Conservation (phyloP, 2,797 vertebrate species). For the Crypturellus tataupa region DNA sequence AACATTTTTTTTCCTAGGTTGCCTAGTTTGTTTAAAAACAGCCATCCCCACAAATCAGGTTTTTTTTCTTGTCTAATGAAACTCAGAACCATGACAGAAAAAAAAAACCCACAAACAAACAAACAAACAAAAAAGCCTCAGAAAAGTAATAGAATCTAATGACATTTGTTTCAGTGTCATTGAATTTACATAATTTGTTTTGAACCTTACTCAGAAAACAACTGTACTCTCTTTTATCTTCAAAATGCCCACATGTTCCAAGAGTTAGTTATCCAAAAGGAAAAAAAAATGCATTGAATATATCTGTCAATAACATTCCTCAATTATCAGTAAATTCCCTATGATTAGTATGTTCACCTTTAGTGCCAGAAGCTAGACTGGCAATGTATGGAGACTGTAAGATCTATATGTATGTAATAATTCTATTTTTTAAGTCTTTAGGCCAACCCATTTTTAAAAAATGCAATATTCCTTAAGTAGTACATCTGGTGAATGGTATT, state of each 20-base stretch:
- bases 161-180: neutral
- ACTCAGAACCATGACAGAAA: neutral
- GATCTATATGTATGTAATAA: neutral
- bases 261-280: neutral
- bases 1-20: neutral
- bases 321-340: neutral
- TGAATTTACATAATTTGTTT: neutral
- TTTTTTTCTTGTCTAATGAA: neutral
- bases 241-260: neutral
- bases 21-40: neutral
- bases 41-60: fast-evolving
- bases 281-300: neutral
- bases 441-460: neutral
- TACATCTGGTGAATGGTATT: neutral
- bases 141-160: neutral
- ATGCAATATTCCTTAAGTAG: neutral
- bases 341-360: neutral
- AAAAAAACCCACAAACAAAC: neutral
- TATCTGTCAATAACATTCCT: neutral
- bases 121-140: neutral
- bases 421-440: neutral
- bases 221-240: neutral
- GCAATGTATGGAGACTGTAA: neutral
- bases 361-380: neutral
- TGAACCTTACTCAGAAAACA: neutral